Base-by-base conservation (phyloP, 2,888 invertebrate genomes). In the Timandra comae region DNA sequence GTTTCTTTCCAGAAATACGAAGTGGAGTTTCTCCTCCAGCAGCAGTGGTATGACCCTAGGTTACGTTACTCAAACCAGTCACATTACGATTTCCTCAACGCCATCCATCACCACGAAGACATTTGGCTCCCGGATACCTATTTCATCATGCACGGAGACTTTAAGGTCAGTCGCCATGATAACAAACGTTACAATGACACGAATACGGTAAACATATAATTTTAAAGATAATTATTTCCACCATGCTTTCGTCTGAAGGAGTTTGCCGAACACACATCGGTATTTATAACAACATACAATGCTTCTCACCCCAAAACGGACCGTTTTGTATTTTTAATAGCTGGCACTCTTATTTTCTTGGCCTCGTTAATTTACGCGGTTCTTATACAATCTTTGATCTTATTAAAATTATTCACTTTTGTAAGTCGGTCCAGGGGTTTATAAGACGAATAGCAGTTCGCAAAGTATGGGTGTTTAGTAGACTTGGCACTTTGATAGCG, bases 121-220 rank as follows among this genome's bases (percentile, higher is more conserved):
- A 93, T 96, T 71, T 96, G 96, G 96, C 88, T 96, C 62, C 96
- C 97, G 44, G 97, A 97, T 86, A 96, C 96, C 37, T 96, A 96
- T 79, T 97, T 97, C 87, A 96, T 96, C 76, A 96, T 96, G 93
- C 96, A 97, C 82, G 97, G 97, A 46, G 96, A 97, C 85, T 97
- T 96, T 85, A 96, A 96, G 79, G 85, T 85, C 45, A 64, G 75
- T 57, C 49, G 38, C 34, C 33, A 43, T 37, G 35, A 23, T 35
- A 46, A 38, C 24, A 11, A 11, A 11, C 24, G 2, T n/a, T n/a
- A n/a, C 9, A 27, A 27, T 10, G 22, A 26, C 21, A 40, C 29
- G 31, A 30, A 40, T 39, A 35, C 50, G 38, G 21, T 24, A 24
- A 16, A 46, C 61, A 60, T 56, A 58, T 62, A 63, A 61, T 62